These are phyloP conservation scores for Lithosia quadra DNA, from an alignment of 2,888 invertebrate species.

Conservation along the genomic window DNA sequence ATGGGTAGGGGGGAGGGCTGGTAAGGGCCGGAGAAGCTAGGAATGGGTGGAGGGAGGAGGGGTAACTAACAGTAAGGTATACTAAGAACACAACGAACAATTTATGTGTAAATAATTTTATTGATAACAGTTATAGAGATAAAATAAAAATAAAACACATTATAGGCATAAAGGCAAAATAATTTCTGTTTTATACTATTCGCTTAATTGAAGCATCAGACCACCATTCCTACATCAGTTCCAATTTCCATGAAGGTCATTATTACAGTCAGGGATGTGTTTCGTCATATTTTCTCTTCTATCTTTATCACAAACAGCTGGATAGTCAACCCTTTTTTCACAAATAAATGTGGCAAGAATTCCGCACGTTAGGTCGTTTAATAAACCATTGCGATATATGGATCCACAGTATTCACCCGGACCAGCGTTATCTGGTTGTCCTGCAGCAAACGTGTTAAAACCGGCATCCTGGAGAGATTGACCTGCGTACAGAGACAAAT, in stretches of 20 bases:
- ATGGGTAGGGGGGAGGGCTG: no score
- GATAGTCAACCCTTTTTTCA: constrained; percentile 20
- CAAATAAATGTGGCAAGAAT: constrained; percentile 12
- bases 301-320: constrained; percentile 14
- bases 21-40: no score
- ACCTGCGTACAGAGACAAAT: constrained; percentile 44
- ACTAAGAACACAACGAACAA: no score
- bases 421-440: constrained; percentile 57
- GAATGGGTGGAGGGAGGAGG: no score
- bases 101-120: no score
- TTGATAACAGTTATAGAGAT: no score
- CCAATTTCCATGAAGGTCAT: background rate
- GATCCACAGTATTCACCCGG: constrained; percentile 16
- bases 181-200: background rate
- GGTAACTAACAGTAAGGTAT: no score
- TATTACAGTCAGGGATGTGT: background rate
- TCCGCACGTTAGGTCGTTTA: constrained; percentile 12
- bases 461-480: constrained; percentile 57
- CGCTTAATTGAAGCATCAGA: background rate
- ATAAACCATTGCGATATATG: constrained; percentile 8
- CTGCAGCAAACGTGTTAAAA: constrained; percentile 52
- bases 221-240: background rate
- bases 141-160: no score
- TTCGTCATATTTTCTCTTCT: background rate
- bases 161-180: background rate